Conservation (phyloP, 2,113 vertebrate species). For the Sclerurus mexicanus region DNA sequence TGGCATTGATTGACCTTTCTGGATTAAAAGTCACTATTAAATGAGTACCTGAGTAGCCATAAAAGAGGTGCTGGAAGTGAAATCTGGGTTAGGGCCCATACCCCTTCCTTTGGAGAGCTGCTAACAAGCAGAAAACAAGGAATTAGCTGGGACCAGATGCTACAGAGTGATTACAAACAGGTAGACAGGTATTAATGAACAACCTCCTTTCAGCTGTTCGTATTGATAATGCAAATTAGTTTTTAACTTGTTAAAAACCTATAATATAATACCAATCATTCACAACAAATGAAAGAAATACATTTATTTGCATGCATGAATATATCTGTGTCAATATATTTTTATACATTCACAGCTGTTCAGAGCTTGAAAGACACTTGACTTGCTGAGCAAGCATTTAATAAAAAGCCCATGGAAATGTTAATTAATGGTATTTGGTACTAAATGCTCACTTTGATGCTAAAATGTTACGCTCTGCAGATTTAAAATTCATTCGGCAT, state of each 20-base stretch:
- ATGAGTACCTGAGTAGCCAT: not conserved
- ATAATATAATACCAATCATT: slow-evolving; percentile 1
- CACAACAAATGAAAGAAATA: slow-evolving; percentile 24
- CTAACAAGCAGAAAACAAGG: not conserved
- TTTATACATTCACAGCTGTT: slow-evolving; percentile 68
- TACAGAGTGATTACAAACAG: not conserved
- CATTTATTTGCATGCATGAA: slow-evolving; percentile 64
- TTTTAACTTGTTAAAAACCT: slow-evolving; percentile 11
- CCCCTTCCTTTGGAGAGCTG: not conserved
- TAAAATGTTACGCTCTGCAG: slow-evolving; percentile 57
- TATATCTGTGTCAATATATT: slow-evolving; percentile 64
- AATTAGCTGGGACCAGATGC: not conserved
- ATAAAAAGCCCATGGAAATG: slow-evolving; percentile 67
- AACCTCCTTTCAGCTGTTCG: not conserved
- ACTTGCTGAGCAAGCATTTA: slow-evolving; percentile 68
- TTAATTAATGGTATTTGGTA: slow-evolving; percentile 69
- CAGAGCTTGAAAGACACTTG: slow-evolving; percentile 58
- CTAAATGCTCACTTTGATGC: slow-evolving; percentile 69
- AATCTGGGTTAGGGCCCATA: not conserved
- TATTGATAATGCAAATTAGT: slow-evolving; percentile 8
- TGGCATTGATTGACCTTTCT: not conserved
- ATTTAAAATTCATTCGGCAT: slow-evolving; percentile 56
- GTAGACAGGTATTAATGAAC: slow-evolving; percentile 25
- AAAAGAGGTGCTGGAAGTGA: not conserved
- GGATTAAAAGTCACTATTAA: not conserved